These are phyloP conservation scores for Metridium senile DNA, from an alignment of 92 coral and sea anemone species.

Conservation along the genomic window DNA sequence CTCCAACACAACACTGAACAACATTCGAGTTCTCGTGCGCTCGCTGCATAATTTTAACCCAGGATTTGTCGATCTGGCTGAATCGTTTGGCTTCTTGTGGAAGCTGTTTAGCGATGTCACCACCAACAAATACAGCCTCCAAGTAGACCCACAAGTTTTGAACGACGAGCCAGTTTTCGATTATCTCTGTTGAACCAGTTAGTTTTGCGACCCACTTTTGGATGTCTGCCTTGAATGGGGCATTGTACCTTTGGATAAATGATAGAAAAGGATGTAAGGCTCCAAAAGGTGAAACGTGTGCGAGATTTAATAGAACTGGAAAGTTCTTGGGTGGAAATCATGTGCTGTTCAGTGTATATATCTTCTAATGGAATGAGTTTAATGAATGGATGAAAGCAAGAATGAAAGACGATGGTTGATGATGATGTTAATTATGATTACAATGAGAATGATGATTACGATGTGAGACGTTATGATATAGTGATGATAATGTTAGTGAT, in stretches of 20 bases:
- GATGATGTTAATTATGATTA: no score
- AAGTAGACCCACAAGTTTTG: constrained; percentile 81
- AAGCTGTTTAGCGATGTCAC: constrained; percentile 96
- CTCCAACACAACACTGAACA: constrained; percentile 98
- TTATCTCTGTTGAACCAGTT: constrained; percentile 98
- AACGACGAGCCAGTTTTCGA: constrained; percentile 97
- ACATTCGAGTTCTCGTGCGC: constrained; percentile 98
- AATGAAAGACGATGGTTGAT: no score
- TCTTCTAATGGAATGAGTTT: no score
- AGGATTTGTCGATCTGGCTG: constrained; percentile 95
- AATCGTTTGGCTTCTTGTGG: constrained; percentile 85
- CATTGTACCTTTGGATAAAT: constrained; percentile 78
- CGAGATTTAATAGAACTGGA: no score
- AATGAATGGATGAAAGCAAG: no score
- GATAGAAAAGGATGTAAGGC: no score
- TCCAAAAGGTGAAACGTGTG: no score
- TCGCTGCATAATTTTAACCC: constrained; percentile 98
- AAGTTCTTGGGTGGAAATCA: no score
- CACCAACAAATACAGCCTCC: constrained; percentile 98
- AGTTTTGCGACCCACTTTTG: constrained; percentile 98
- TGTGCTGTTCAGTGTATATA: no score
- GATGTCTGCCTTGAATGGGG: constrained; percentile 95
- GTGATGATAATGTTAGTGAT: no score
- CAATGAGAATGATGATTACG: no score
- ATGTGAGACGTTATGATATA: no score